Conservation (phyloP, 1,140 invertebrate genomes). For the Bombus confusus region DNA sequence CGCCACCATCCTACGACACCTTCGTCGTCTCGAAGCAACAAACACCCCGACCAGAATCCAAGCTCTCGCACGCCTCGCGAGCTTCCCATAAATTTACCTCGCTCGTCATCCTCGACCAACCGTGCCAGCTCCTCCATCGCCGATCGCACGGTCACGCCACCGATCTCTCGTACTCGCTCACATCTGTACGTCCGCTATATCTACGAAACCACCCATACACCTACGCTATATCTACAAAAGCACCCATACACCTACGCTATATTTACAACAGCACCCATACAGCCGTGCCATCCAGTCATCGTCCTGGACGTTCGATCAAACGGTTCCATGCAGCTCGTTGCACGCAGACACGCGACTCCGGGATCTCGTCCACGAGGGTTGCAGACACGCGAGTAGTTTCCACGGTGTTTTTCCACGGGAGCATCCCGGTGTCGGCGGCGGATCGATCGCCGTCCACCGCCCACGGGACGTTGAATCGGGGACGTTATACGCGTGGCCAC, state of each 20-base stretch:
- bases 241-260: neutral
- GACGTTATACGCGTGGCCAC: conserved; percentile 10
- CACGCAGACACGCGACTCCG: conserved; percentile 2
- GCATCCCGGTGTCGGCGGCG: conserved; percentile 12
- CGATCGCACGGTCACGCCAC: no score
- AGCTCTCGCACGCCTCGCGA: no score
- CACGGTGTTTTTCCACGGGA: conserved; percentile 47
- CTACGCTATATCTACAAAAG: neutral
- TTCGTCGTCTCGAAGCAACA: neutral
- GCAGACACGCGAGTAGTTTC: neutral
- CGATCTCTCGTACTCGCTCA: neutral
- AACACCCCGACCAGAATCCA: neutral
- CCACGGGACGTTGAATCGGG: conserved; percentile 18
- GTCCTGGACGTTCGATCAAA: conserved; percentile 20
- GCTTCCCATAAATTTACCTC: neutral
- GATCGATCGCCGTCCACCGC: conserved; percentile 41
- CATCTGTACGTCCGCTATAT: neutral
- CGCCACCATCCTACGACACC: no score
- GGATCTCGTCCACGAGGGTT: neutral
- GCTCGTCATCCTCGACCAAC: neutral
- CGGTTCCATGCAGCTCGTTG: neutral
- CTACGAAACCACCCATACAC: neutral
- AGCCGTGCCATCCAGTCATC: neutral
- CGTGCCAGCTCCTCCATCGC: neutral
- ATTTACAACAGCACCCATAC: neutral